Evolutionary conservation across 2,113 vertebrate species (phyloP), one percentile per base, ranked within the genome.

Genomic region (Echinops telfairi): DNA sequence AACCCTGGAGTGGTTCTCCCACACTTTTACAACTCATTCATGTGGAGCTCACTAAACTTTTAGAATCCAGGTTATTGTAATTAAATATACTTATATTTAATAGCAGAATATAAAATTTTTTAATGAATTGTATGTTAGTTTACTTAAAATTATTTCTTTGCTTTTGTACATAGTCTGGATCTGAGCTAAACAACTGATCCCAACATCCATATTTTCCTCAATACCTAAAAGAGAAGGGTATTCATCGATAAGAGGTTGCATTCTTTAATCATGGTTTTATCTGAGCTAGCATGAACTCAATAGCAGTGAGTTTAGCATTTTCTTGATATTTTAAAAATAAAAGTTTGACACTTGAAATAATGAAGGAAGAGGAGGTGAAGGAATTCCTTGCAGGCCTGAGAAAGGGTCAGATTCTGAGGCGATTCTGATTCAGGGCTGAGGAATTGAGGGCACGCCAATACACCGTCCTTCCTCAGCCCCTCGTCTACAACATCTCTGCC

Each of bases 41-140:
- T 86, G 75, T 93, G 57, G 57, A 89, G 57, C 36, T 95, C 89
- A 70, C n/a, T 87, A 27, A 70, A 71, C 57, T 95, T 94, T 84
- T 81, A 75, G 75, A 88, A 76, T 14, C 83, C n/a, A 80, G 73
- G 66, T 66, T 77, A 53, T 82, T 29, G 33, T 90, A 83, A 64
- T 57, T 71, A 87, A 71, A 83, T 57, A 20, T 27, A 93, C 7
- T 40, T 40, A 40, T 27, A 93, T 40, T 40, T 40, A 40, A 40
- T 40, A 40, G 83, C 47, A 75, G 60, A 86, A 73, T 70, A 64
- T n/a, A 78, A 31, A 71, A 4, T 77, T 86, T 91, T 73, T 89
- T 78, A 86, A 83, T 84, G 71, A 78, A 81, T 84, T 62, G 5
- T 22, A 62, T 20, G 47, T 64, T 64, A 8, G 62, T 64, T 64